Conservation (phyloP, 2,888 invertebrate species). For the Megamerina dolium region DNA sequence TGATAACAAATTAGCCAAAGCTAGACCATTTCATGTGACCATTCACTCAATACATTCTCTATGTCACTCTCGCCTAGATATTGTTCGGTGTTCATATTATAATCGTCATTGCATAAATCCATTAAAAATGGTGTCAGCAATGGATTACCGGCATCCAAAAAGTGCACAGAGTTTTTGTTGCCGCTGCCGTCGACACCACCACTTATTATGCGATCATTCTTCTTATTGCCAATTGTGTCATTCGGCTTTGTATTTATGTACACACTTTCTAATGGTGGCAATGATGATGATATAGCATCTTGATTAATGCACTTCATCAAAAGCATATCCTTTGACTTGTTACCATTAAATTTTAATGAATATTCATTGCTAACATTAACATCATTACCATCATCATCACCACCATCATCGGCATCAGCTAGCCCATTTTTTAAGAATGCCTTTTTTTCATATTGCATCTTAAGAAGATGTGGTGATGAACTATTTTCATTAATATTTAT, state of each 20-base stretch:
- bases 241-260: background rate
- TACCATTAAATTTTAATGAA: background rate
- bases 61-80: constrained; percentile 35
- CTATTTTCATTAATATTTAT: constrained; percentile 25
- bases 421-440: constrained; percentile 1
- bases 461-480: constrained; percentile 16
- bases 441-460: constrained; percentile 9
- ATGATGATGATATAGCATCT: background rate
- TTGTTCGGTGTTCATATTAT: constrained; percentile 35
- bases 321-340: constrained; percentile 9
- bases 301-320: constrained; percentile 6
- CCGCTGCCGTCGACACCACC: background rate
- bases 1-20: too few relatives aligned
- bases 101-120: constrained; percentile 44
- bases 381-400: background rate
- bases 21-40: constrained; percentile 28
- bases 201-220: background rate
- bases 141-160: constrained; percentile 39
- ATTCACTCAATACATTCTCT: constrained; percentile 37
- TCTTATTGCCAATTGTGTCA: too few relatives aligned
- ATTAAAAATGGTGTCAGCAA: constrained; percentile 36
- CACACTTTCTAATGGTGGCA: background rate
- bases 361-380: background rate
- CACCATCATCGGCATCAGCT: background rate
- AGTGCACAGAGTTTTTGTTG: constrained; percentile 14